These are phyloP conservation scores for Saccostrea echinata DNA, from an alignment of 1,140 invertebrate genomes.

Conservation along the genomic window DNA sequence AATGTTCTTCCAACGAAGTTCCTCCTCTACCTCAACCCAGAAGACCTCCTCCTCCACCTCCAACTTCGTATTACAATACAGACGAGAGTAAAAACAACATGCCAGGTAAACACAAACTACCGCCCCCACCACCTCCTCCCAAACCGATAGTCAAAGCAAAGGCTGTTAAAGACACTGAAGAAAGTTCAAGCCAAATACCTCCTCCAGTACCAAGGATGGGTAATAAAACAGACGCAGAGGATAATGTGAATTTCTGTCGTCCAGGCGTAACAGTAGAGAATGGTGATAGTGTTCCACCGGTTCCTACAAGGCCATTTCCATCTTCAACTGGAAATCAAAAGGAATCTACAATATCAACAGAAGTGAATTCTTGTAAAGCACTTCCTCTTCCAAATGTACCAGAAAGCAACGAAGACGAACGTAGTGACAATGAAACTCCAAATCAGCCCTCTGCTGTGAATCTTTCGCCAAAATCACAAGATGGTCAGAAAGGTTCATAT, in stretches of 20 bases:
- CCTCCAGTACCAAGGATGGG: neutral
- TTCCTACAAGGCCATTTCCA: neutral
- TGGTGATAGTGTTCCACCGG: neutral
- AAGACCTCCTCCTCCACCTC: neutral
- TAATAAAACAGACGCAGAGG: neutral
- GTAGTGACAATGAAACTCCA: neutral
- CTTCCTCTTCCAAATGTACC: slow-evolving; percentile 1
- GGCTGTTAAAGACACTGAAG: neutral
- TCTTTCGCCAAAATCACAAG: neutral
- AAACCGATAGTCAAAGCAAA: neutral
- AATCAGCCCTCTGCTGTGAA: neutral
- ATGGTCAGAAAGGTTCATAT: neutral
- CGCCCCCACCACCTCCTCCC: neutral
- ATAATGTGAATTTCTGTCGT: neutral
- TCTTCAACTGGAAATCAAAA: neutral
- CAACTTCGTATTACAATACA: neutral
- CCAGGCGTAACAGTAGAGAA: neutral
- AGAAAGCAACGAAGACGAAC: neutral
- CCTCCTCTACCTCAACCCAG: neutral
- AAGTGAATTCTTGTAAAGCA: neutral
- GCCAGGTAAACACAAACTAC: neutral
- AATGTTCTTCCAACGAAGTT: neutral
- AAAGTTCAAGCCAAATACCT: neutral
- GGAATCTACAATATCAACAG: neutral
- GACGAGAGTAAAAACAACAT: neutral